Evolutionary conservation across 2,113 vertebrate species (phyloP).

Genomic region (Protobothrops mucrosquamatus): DNA sequence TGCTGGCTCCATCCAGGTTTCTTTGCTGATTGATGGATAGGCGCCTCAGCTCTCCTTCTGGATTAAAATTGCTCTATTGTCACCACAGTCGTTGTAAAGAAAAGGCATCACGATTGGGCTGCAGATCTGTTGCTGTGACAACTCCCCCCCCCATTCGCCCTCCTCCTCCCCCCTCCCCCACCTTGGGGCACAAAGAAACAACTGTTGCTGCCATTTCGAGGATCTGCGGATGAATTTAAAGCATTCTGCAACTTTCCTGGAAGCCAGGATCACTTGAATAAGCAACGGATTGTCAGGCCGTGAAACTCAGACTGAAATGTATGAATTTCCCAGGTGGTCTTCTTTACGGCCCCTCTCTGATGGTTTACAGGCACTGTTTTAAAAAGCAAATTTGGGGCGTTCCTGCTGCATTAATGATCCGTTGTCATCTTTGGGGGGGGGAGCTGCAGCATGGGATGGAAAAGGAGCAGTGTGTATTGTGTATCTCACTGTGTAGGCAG

Average conservation of each 20-base stretch:
- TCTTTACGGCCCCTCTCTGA: background rate
- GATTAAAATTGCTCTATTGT: conserved; percentile 12
- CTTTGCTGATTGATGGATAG: background rate
- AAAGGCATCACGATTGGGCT: background rate
- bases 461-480: background rate
- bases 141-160: background rate
- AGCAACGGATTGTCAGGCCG: background rate
- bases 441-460: background rate
- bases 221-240: background rate
- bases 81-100: background rate
- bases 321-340: background rate
- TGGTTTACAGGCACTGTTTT: background rate
- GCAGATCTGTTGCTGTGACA: conserved; percentile 2
- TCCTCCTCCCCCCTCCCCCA: background rate
- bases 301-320: too few species aligned
- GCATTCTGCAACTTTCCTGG: background rate
- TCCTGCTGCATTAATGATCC: background rate
- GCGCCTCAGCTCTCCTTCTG: background rate
- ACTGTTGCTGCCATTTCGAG: background rate
- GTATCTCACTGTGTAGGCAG: background rate
- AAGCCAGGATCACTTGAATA: background rate
- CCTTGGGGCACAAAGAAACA: background rate
- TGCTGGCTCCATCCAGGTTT: background rate
- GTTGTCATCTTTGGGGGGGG: background rate
- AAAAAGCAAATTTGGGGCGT: background rate